These are phyloP conservation scores for Tanypteryx hageni DNA, from an alignment of 2,888 invertebrate species.

Conservation along the genomic window DNA sequence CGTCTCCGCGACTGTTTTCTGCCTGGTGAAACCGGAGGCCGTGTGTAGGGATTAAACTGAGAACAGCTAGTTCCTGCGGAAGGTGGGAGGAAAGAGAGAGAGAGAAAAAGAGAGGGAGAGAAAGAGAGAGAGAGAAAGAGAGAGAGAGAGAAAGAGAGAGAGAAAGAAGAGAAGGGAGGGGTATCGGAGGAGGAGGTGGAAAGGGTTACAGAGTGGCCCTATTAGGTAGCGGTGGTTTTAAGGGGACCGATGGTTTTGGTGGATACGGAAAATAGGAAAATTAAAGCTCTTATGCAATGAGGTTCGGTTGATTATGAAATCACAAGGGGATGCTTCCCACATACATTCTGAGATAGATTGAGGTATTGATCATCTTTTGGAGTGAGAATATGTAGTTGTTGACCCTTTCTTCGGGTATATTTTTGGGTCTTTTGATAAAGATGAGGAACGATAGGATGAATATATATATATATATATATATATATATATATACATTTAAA, in stretches of 20 bases:
- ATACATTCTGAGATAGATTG: background rate
- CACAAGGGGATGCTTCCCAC: background rate
- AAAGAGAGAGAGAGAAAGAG: no score
- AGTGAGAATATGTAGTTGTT: no score
- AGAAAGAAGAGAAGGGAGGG: no score
- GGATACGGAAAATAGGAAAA: background rate
- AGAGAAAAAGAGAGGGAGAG: no score
- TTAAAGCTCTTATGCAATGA: background rate
- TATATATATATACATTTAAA: no score
- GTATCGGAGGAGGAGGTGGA: no score
- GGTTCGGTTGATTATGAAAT: background rate
- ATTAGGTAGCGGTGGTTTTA: background rate
- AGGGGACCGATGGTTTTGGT: background rate
- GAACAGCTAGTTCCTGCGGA: background rate
- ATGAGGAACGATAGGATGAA: no score
- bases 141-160: no score
- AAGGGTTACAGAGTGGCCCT: background rate
- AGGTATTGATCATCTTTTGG: background rate
- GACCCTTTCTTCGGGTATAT: no score
- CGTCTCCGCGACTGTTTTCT: conserved; percentile 19
- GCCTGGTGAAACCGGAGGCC: background rate
- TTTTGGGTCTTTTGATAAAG: no score
- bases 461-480: no score
- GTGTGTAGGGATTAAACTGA: background rate
- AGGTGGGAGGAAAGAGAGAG: background rate